Base-by-base conservation (phyloP, 2,888 invertebrate genomes). In the Fabriciana adippe region DNA sequence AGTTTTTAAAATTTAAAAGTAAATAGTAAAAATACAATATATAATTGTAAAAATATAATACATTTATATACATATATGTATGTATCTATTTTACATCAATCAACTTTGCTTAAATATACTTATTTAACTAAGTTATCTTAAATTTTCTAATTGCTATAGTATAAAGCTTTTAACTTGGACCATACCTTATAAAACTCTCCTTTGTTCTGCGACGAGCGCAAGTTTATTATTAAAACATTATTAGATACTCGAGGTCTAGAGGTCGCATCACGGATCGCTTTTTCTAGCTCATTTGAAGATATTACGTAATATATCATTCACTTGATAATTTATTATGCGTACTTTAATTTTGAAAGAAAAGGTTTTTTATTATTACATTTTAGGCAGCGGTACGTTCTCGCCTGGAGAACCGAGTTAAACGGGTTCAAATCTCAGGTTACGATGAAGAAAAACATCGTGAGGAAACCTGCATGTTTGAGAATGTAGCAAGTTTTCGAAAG, bases 211-310 rank as follows among this genome's bases (percentile, higher is more conserved):
- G 76, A 64, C 70, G 70, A 79, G 74, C 76, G 76, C 79, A 78
- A 83, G 81, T 86, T 84, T 88, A 87, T 86, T 88, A 88, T 87
- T 88, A 87, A 88, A 89, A 86, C 85, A 83, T 85, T 88, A 86
- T 88, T 85, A 87, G 81, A 79, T 77, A 79, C 81, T 78, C 73
- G 76, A 77, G 77, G 71, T 74, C 70, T 77, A 76, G 62, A 41
- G 69, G 55, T 64, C 67, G 48, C 6, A 54, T 35, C 66, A 48
- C 54, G 45, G 57, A 51, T 65, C 41, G 26, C 57, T 60, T 66
- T 66, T 55, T 60, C 54, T 55, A 60, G 15, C 41, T 48, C 51
- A 54, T 66, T 60, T 48, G 15, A 47, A 55, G 18, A 51, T 61
- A 51, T 61, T 18, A 53, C 41, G 18, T 53, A 53, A 61, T 61